Evolutionary conservation across 1,140 invertebrate genomes (phyloP), one percentile per base, ranked within the genome.

Genomic region (Leptinotarsa defecta): DNA sequence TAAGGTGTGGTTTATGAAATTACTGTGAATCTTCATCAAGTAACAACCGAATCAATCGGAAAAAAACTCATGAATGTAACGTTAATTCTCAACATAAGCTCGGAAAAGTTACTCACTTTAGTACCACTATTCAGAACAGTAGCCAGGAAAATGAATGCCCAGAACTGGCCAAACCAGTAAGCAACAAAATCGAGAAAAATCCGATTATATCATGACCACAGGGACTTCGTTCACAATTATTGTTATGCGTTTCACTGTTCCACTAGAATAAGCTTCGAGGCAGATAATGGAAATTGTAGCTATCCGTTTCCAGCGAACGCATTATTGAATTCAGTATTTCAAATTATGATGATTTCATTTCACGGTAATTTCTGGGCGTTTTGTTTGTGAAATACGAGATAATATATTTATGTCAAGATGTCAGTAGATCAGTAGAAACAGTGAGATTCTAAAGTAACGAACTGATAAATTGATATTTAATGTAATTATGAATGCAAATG

Each of bases 201-300:
- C 52, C 52, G 52, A 57, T 57, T n/a, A 57, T 57, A 57, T 57
- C 52, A 57, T 57, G 52, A 57, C 52, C 17, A 19, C 15, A 15
- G n/a, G 52, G 17, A 57, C 6, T 15, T 57, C 17, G 52, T 57
- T 57, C 52, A 57, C 52, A 57, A 57, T 57, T 57, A 57, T 57
- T 57, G 52, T 57, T 57, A 57, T 57, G 52, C n/a, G 17, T 57
- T 57, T n/a, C 5, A 57, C 13, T n/a, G 52, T 57, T 57, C 15
- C n/a, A n/a, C 52, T 57, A 57, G 52, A 57, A 57, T 57, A 8
- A 57, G 52, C 15, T 57, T 19, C 52, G n/a, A 13, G n/a, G 52
- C 52, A 57, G n/a, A 57, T 57, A n/a, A 57, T 57, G 52, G 52
- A 57, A 57, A 57, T 57, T 57, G 52, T 57, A 57, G 52, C 52